These are phyloP conservation scores for Thymelicus lineola DNA, from an alignment of 2,888 invertebrate genomes.

Conservation along the genomic window DNA sequence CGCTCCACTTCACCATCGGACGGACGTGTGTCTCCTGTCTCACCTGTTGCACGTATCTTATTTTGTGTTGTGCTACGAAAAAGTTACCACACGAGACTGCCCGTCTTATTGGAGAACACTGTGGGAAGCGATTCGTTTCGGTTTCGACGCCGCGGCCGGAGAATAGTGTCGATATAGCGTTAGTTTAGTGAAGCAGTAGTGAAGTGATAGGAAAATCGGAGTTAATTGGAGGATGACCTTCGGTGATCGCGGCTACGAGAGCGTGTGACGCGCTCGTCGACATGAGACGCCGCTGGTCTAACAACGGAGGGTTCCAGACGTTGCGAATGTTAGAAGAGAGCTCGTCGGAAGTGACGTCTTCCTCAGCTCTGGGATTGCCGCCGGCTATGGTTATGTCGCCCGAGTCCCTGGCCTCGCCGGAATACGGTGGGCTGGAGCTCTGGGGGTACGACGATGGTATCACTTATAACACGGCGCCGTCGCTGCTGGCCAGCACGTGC, in stretches of 20 bases:
- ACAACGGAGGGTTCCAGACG: conserved; percentile 88
- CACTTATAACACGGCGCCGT: conserved; percentile 74
- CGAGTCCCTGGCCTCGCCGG: conserved; percentile 90
- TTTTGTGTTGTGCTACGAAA: conserved; percentile 67
- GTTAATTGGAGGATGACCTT: conserved; percentile 73
- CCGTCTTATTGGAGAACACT: conserved; percentile 56
- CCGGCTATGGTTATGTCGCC: conserved; percentile 91
- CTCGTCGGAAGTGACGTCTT: conserved; percentile 91
- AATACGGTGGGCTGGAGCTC: conserved; percentile 92
- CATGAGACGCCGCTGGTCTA: conserved; percentile 92
- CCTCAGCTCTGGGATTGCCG: conserved; percentile 89
- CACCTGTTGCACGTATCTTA: conserved; percentile 71
- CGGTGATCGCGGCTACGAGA: conserved; percentile 67
- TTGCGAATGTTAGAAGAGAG: conserved; percentile 89
- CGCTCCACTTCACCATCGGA: conserved; percentile 59
- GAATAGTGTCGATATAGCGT: conserved; percentile 74
- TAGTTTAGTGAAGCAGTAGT: conserved; percentile 80
- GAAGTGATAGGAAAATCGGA: conserved; percentile 68
- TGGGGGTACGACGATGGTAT: conserved; percentile 90
- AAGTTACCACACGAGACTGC: conserved; percentile 52
- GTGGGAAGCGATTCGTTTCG: conserved; percentile 70
- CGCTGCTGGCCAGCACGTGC: conserved; percentile 77
- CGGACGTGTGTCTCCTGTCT: conserved; percentile 64
- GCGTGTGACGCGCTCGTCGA: conserved; percentile 80
- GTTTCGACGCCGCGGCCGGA: conserved; percentile 64